Evolutionary conservation across 2,113 vertebrate species (phyloP), one percentile per base, ranked within the genome.

Genomic region (Dryoscopus gambensis): DNA sequence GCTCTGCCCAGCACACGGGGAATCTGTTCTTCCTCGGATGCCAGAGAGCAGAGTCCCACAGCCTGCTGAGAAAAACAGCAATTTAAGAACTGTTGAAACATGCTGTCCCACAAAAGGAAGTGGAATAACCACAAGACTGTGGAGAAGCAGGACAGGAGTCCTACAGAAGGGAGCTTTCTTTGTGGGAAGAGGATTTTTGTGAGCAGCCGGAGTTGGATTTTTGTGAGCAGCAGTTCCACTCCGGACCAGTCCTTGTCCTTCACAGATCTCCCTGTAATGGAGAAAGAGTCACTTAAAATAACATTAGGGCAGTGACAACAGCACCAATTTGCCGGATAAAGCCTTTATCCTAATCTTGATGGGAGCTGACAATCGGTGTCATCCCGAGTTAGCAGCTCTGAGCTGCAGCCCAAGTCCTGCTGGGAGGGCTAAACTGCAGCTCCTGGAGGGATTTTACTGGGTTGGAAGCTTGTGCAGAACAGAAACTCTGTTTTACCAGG

Each of bases 341-440:
- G 68, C 73, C 73, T 86, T 93, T 77, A 19, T 42, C 64, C 23
- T 60, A 6, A 67, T 86, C 82, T 15, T 95, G 93, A 97, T 42
- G n/a, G 80, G 71, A 95, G 76, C 47, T 90, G 96, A 94, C 96
- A 95, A 10, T 37, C 7, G 85, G 64, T 96, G 95, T 92, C 96
- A 90, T n/a, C 71, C 18, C 13, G 56, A 88, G 79, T 96, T 90
- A 96, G 88, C 88, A 80, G 83, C 82, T 74, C 78, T 2, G 65
- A 70, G 82, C 65, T 56, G 77, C 79, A 90, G 64, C 73, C 60
- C 69, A 13, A 46, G 65, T 47, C 46, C 74, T 33, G 65, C 91
- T 81, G 86, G 27, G 79, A 76, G 91, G 57, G 20, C 42, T 24
- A 11, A 90, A 76, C 74, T 73, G 65, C 91, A 87, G 60, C 59